Percentiles rank a stretch among this genome's conserved stretches.
Evolutionary conservation across 2,888 invertebrate genomes (phyloP).

Genomic region (Drosophila macrospina): DNA sequence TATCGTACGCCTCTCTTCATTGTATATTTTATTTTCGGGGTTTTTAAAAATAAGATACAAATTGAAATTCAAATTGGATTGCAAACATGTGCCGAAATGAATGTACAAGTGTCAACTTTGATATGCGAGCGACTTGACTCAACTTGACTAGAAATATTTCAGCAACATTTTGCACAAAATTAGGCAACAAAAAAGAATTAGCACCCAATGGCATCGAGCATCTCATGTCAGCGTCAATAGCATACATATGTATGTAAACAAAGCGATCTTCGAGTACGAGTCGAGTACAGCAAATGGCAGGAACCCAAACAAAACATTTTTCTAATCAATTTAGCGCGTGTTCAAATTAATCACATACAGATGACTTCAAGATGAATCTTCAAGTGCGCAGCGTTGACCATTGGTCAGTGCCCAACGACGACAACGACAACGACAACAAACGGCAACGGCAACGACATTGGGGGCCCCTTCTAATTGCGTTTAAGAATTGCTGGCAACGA

Average conservation of each 20-base stretch:
- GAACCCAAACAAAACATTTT: slow-evolving; percentile 64
- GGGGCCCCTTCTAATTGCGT: slow-evolving; percentile 68
- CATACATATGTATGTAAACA: slow-evolving; percentile 34
- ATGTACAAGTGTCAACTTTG: slow-evolving; percentile 77
- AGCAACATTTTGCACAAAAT: slow-evolving; percentile 46
- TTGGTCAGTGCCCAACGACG: slow-evolving; percentile 37
- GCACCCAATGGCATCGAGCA: slow-evolving; percentile 17
- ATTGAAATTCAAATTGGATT: slow-evolving; percentile 66
- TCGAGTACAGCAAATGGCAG: slow-evolving; percentile 42
- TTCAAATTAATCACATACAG: slow-evolving; percentile 72
- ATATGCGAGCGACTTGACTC: slow-evolving; percentile 75
- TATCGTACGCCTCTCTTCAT: slow-evolving; percentile 29
- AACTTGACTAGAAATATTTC: slow-evolving; percentile 68
- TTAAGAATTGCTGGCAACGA: slow-evolving; percentile 66
- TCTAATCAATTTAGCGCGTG: slow-evolving; percentile 67
- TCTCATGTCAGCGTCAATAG: background rate
- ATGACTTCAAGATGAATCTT: slow-evolving; percentile 59
- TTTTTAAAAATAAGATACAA: slow-evolving; percentile 56
- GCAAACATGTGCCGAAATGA: slow-evolving; percentile 73
- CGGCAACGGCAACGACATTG: slow-evolving; percentile 44
- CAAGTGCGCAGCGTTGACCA: slow-evolving; percentile 56
- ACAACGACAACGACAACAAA: slow-evolving; percentile 22
- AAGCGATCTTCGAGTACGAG: slow-evolving; percentile 22
- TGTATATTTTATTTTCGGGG: slow-evolving; percentile 27
- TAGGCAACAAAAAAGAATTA: slow-evolving; percentile 53